Percentiles rank a stretch among this genome's conserved stretches.
Evolutionary conservation across 2,797 vertebrate species (phyloP).

Genomic region (Acanthis flammea): DNA sequence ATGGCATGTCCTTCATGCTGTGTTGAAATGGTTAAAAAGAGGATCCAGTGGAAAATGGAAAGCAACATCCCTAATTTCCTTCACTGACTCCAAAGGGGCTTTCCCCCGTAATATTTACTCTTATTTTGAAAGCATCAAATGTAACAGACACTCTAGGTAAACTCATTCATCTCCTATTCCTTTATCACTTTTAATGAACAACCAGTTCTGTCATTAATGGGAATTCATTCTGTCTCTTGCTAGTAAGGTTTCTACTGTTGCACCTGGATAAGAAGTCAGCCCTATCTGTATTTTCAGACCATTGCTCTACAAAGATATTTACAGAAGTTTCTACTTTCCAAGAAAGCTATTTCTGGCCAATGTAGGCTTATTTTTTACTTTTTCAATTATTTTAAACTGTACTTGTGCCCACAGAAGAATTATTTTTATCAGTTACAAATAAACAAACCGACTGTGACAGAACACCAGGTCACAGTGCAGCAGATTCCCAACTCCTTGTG

Average conservation of each 20-base stretch:
- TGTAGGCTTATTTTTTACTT: not conserved
- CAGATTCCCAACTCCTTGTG: not conserved
- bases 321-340: not conserved
- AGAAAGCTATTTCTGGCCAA: not conserved
- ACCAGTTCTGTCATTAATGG: not conserved
- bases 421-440: constrained; percentile 20
- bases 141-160: not conserved
- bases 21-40: not conserved
- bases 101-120: not conserved
- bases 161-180: not conserved
- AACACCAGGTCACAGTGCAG: constrained; percentile 34
- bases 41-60: not conserved
- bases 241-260: not conserved
- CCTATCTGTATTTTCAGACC: not conserved
- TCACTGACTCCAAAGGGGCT: not conserved
- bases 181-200: not conserved
- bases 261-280: not conserved
- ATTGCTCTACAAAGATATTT: not conserved
- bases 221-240: not conserved
- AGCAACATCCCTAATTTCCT: not conserved
- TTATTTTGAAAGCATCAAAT: not conserved
- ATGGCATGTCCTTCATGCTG: not conserved
- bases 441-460: constrained; percentile 12
- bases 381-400: not conserved
- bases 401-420: not conserved